These are phyloP conservation scores for Sebastes kiyomatsui DNA, from an alignment of 2,797 vertebrate genomes.

Conservation along the genomic window DNA sequence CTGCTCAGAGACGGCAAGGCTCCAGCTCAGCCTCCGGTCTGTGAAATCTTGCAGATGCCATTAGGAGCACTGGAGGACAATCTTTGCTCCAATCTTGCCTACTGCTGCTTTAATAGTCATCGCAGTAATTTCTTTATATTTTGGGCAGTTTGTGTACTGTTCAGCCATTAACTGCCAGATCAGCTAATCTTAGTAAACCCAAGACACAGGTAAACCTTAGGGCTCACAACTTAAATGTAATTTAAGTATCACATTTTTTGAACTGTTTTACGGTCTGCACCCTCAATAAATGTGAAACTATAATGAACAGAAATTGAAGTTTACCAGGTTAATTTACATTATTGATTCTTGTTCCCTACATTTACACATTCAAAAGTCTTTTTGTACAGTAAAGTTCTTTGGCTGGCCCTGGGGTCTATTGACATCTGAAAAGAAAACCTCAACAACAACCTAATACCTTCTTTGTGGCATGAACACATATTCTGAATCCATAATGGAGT, in stretches of 20 bases:
- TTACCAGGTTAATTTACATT: background rate
- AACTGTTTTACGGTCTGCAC: background rate
- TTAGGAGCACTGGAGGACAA: no score
- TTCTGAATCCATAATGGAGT: constrained; percentile 28
- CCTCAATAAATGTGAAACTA: background rate
- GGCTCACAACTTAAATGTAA: background rate
- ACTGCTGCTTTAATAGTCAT: background rate
- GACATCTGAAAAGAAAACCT: background rate
- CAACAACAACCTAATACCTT: background rate
- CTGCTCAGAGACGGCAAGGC: no score
- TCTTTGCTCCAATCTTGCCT: no score
- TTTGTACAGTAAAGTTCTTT: background rate
- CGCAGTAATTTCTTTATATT: background rate
- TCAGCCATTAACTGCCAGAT: background rate
- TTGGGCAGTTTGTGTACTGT: background rate
- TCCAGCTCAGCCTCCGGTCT: no score
- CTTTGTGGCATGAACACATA: constrained; percentile 4
- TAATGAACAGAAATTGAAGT: background rate
- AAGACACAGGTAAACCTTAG: background rate
- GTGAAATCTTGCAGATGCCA: no score
- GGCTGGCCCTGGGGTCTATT: background rate
- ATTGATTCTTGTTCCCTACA: background rate
- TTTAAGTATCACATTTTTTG: background rate
- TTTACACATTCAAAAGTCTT: background rate
- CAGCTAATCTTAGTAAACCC: background rate